Conservation (phyloP, 2,888 invertebrate genomes). For the Eupithecia dodoneata region DNA sequence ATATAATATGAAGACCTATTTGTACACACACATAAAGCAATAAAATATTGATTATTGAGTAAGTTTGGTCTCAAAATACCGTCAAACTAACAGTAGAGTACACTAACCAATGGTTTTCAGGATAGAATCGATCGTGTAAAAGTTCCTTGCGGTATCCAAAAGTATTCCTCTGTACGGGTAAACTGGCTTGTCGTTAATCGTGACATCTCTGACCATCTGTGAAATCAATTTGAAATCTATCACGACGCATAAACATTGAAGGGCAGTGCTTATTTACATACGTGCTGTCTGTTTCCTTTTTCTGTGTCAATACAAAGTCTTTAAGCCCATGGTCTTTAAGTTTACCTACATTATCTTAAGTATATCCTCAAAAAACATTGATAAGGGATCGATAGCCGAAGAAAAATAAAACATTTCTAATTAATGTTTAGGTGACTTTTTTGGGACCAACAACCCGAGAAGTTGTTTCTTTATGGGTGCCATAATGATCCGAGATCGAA, state of each 20-base stretch:
- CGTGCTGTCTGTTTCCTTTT: not conserved
- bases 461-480: slow-evolving; percentile 8
- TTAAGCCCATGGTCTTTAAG: not conserved
- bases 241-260: not conserved
- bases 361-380: not conserved
- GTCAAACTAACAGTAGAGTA: not conserved
- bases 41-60: too few species aligned
- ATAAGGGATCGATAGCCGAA: not conserved
- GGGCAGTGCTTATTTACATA: not conserved
- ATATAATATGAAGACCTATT: too few species aligned
- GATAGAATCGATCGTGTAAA: slow-evolving; percentile 88
- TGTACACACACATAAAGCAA: too few species aligned
- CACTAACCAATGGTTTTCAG: slow-evolving; percentile 87
- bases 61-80: not conserved
- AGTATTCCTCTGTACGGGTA: slow-evolving; percentile 95
- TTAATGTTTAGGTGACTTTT: slow-evolving; percentile 18
- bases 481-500: slow-evolving; percentile 20
- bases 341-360: slow-evolving; percentile 1
- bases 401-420: slow-evolving; percentile 2
- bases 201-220: slow-evolving; percentile 85
- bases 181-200: slow-evolving; percentile 90
- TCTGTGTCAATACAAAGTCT: slow-evolving; percentile 1
- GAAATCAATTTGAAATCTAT: not conserved
- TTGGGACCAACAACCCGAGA: slow-evolving; percentile 26
- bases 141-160: slow-evolving; percentile 96